Evolutionary conservation across 1,140 invertebrate genomes (phyloP).

Genomic region (Drosophila subpulchrella): DNA sequence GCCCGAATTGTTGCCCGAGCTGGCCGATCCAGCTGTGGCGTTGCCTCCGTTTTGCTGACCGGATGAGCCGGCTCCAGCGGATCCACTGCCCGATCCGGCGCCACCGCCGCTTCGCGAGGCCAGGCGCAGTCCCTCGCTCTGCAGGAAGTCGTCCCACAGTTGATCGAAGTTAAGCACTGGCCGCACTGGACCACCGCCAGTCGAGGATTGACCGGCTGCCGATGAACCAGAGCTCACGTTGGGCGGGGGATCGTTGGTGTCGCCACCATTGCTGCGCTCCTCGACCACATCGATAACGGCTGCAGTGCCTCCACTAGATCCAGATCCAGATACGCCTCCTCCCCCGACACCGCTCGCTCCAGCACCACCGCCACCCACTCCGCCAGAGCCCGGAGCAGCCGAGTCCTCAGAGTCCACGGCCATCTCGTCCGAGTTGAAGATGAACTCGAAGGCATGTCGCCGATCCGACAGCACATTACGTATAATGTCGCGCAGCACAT

Average conservation of each 20-base stretch:
- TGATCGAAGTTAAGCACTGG: constrained; percentile 76
- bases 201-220: constrained; percentile 1
- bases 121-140: constrained; percentile 72
- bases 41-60: constrained; percentile 47
- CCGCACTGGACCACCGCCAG: constrained; percentile 28
- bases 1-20: not conserved
- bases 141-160: constrained; percentile 76
- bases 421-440: constrained; percentile 78
- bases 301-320: constrained; percentile 13
- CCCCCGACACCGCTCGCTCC: not conserved
- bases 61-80: not conserved
- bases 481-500: constrained; percentile 74
- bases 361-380: not conserved
- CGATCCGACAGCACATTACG: constrained; percentile 75
- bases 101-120: constrained; percentile 49
- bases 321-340: not conserved
- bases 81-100: not conserved
- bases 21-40: not conserved
- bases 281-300: constrained; percentile 85
- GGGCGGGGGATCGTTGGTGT: constrained; percentile 9
- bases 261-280: constrained; percentile 79
- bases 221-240: constrained; percentile 60
- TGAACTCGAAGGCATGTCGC: constrained; percentile 75
- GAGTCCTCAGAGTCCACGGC: constrained; percentile 69
- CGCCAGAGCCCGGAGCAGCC: constrained; percentile 1